A percentile compares a stretch with the other conserved stretches of the same genome.
These are phyloP conservation scores for Galbula dea DNA, from an alignment of 2,113 vertebrate species.

Conservation along the genomic window DNA sequence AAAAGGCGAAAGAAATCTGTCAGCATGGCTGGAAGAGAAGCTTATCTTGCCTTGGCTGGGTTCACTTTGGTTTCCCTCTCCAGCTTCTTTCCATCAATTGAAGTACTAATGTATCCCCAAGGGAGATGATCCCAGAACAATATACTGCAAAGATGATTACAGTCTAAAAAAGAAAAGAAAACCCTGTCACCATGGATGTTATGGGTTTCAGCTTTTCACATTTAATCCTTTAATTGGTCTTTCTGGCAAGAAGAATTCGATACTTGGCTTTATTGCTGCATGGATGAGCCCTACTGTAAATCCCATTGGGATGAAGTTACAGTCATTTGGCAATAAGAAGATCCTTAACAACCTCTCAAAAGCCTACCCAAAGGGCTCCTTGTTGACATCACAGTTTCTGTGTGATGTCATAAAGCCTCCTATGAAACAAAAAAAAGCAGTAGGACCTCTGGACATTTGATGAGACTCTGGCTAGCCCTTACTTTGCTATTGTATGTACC, in stretches of 20 bases:
- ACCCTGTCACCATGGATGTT: conserved; percentile 22
- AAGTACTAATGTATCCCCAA: neutral
- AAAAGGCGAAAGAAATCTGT: neutral
- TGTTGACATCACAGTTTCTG: conserved; percentile 27
- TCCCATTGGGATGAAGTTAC: conserved; percentile 42
- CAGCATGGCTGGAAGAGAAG: neutral
- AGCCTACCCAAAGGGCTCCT: conserved; percentile 34
- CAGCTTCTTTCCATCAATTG: neutral
- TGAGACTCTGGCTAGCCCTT: neutral
- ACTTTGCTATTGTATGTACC: neutral
- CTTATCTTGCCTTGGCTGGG: conserved; percentile 33
- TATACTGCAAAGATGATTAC: conserved; percentile 55
- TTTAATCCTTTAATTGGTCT: conserved; percentile 70
- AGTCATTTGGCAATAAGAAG: conserved; percentile 40
- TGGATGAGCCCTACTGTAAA: conserved; percentile 33
- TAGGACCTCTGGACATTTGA: neutral
- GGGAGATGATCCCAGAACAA: conserved; percentile 40
- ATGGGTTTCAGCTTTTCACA: conserved; percentile 51
- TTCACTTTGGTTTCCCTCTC: neutral
- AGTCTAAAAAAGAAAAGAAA: conserved; percentile 51
- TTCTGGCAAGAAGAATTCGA: conserved; percentile 60
- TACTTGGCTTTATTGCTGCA: conserved; percentile 44
- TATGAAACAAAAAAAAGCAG: neutral
- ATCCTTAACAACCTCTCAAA: conserved; percentile 24
- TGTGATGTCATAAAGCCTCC: conserved; percentile 27